Evolutionary conservation across 2,113 vertebrate genomes (phyloP).

Genomic region (Galbula dea): DNA sequence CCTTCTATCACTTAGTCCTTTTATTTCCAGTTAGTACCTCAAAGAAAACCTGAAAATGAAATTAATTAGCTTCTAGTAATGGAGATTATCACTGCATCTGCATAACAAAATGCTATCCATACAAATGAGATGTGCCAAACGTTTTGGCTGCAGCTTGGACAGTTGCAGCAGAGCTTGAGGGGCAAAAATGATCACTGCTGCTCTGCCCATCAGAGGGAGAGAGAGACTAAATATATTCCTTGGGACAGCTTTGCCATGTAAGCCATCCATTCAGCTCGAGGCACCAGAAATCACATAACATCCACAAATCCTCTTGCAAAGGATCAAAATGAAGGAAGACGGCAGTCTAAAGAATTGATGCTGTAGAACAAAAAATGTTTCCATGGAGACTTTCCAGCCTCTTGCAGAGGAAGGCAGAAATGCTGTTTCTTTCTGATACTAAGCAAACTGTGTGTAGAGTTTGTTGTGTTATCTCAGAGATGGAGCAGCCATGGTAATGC

Average conservation of each 20-base stretch:
- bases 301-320: not conserved
- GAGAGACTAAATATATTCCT: not conserved
- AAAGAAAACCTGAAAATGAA: conserved; percentile 19
- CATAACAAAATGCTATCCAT: not conserved
- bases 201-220: not conserved
- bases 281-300: not conserved
- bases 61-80: conserved; percentile 26
- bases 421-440: not conserved
- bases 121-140: not conserved
- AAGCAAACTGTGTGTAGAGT: not conserved
- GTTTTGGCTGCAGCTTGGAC: not conserved
- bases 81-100: not conserved
- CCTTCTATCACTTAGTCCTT: not conserved
- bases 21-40: conserved; percentile 27
- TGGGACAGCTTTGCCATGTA: not conserved
- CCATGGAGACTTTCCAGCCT: conserved; percentile 11
- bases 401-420: not conserved
- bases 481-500: not conserved
- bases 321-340: not conserved
- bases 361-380: conserved; percentile 10
- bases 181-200: not conserved
- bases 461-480: rapidly evolving
- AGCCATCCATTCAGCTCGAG: not conserved
- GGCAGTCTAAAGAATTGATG: not conserved
- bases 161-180: conserved; percentile 1